phyloP scores from a whole-genome alignment of 92 coral and sea anemone species.

The Porites rus region DNA sequence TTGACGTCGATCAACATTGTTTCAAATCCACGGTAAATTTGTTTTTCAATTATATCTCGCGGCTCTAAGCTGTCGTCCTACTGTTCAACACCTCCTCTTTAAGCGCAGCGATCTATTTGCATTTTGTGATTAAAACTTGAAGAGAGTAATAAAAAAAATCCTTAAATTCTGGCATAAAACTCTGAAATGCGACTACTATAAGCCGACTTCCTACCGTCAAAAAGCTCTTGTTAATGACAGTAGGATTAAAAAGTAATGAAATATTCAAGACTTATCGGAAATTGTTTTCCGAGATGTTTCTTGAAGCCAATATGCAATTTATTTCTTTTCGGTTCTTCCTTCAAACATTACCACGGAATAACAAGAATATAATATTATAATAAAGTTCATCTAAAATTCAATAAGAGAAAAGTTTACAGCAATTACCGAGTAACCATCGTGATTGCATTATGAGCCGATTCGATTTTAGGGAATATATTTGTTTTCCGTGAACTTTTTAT shows the following conservation, averaged over 20 bases:
- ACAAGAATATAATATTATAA: background rate
- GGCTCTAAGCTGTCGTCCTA: background rate
- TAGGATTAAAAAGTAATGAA: slow-evolving; percentile 27
- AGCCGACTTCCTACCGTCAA: slow-evolving; percentile 8
- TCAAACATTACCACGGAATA: background rate
- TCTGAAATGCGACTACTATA: slow-evolving; percentile 7
- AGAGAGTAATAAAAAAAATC: background rate
- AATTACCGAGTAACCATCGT: background rate
- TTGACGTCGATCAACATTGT: background rate
- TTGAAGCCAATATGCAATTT: background rate
- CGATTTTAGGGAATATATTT: background rate
- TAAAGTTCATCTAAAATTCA: background rate
- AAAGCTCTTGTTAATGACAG: background rate
- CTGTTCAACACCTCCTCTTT: slow-evolving; percentile 3
- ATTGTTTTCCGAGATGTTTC: background rate
- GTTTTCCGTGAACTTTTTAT: background rate
- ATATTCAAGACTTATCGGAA: slow-evolving; percentile 28
- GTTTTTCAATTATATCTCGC: slow-evolving; percentile 12
- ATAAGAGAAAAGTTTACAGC: background rate
- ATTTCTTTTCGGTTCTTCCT: background rate
- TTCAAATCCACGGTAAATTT: slow-evolving; percentile 3
- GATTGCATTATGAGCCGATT: background rate
- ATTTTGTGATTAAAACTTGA: slow-evolving; percentile 33
- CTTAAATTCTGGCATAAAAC: background rate
- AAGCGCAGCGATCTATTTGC: slow-evolving; percentile 22